Conservation (phyloP, 2,888 invertebrate species). For the Brachypalpus laphriformis region DNA sequence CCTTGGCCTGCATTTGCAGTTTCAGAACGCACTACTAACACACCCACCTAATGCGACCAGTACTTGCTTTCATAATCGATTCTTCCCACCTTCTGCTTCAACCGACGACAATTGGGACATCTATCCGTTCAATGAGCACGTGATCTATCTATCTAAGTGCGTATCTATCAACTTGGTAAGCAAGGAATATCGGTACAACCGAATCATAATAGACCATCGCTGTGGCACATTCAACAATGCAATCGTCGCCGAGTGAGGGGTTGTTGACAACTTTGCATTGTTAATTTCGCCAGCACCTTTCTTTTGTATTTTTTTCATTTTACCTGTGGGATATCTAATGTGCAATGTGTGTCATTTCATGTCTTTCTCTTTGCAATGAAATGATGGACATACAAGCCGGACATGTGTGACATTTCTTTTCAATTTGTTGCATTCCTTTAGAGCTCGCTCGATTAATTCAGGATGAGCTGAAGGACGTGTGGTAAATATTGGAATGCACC, state of each 20-base stretch:
- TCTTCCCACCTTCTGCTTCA: constrained; percentile 40
- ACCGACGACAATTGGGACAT: constrained; percentile 57
- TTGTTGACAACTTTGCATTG: constrained; percentile 50
- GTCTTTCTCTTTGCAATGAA: background rate
- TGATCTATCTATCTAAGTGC: constrained; percentile 27
- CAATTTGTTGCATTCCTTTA: constrained; percentile 26
- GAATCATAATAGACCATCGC: constrained; percentile 4
- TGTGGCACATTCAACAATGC: constrained; percentile 42
- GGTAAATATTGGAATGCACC: constrained; percentile 65
- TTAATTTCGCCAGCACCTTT: constrained; percentile 53
- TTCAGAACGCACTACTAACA: constrained; percentile 61
- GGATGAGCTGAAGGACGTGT: constrained; percentile 19
- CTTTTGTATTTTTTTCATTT: constrained; percentile 28
- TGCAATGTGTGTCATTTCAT: constrained; percentile 42
- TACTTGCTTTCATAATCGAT: constrained; percentile 50
- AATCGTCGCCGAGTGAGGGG: constrained; percentile 2
- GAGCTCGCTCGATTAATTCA: constrained; percentile 38
- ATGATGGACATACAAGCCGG: constrained; percentile 49
- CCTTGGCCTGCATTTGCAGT: constrained; percentile 56
- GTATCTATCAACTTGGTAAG: background rate
- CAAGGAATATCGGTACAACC: constrained; percentile 16
- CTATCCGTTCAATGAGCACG: constrained; percentile 40
- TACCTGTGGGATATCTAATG: constrained; percentile 36
- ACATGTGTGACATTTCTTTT: constrained; percentile 17
- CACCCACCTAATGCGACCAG: constrained; percentile 53